Base-by-base conservation (phyloP, 2,888 invertebrate species). In the Coleophora flavipennella region DNA sequence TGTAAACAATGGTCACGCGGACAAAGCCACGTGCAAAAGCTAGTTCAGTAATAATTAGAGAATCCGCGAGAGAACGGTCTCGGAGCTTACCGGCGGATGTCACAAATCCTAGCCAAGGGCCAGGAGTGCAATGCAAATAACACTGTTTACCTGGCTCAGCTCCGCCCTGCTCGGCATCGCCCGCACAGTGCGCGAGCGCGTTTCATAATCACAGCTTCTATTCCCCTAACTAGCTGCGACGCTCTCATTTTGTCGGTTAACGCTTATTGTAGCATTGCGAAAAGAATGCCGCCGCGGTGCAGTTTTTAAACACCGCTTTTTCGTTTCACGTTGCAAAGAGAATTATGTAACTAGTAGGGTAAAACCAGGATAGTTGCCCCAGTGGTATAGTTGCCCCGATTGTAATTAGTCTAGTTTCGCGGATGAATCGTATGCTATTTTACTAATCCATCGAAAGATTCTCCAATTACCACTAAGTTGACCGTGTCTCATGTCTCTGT, bases 151-250 rank as follows among this genome's bases (percentile, higher is more conserved):
- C 72, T 72, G 68, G 52, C 61, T 55, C 6, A n/a, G 28, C 28
- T 8, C 64, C 59, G 27, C 51, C 40, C 42, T 43, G 37, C 40
- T 51, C 51, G n/a, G 51, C 51, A 49, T 51, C 51, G 42, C 36
- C 36, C 29, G 29, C 12, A 11, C 35, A 3, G 13, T 13, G 13
- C 14, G 9, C 42, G 39, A 53, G 52, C 54, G 53, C 68, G 62
- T 72, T 70, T 75, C 71, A 76, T 78, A 75, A 73, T 75, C 75
- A 73, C 70, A 57, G 61, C 73, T 75, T 75, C 78, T 80, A 79
- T 79, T 73, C 67, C 72, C 71, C 67, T 76, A 79, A 80, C 74
- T 79, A 74, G 75, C 73, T 71, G 58, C 71, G 66, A 71, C 65
- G 69, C 70, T 73, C 73, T 74, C 68, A 72, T 78, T 80, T 76